A percentile compares a stretch with the other conserved stretches of the same genome.
phyloP scores from a whole-genome alignment of 2,888 invertebrate species.

The Horisme vitalbata region DNA sequence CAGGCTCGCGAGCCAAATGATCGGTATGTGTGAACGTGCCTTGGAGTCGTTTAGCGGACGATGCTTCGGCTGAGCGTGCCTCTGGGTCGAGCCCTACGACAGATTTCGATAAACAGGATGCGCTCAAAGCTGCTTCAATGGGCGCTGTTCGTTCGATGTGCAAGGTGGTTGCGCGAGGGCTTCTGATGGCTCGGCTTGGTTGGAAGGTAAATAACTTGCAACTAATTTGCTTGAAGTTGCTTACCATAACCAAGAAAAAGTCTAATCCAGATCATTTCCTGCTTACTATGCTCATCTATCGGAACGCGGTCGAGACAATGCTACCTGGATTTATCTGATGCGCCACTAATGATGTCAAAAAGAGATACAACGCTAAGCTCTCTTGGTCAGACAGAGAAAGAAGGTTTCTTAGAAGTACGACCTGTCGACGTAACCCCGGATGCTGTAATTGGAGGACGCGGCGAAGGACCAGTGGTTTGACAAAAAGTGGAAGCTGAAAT shows the following conservation, averaged over 20 bases:
- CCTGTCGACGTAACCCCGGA: slow-evolving; percentile 15
- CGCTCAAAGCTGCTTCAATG: too few relatives aligned
- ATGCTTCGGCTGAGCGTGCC: too few relatives aligned
- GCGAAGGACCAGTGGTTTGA: slow-evolving; percentile 6
- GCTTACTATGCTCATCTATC: slow-evolving; percentile 12
- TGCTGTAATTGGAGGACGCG: slow-evolving; percentile 19
- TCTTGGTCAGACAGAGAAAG: slow-evolving; percentile 3
- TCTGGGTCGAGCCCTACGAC: too few relatives aligned
- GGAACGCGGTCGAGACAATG: slow-evolving; percentile 17
- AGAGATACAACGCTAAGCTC: slow-evolving; percentile 8
- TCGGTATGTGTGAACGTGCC: too few relatives aligned
- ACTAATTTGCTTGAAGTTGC: background rate
- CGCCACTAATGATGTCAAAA: slow-evolving; percentile 16
- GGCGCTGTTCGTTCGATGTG: too few relatives aligned
- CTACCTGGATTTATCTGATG: slow-evolving; percentile 18
- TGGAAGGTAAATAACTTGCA: background rate
- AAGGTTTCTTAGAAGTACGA: slow-evolving; percentile 1
- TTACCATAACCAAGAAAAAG: background rate
- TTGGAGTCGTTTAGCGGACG: too few relatives aligned
- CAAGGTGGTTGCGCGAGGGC: too few relatives aligned
- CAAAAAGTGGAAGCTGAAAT: slow-evolving; percentile 21
- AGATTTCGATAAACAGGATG: too few relatives aligned
- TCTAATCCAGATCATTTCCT: slow-evolving; percentile 12
- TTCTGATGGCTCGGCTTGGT: too few relatives aligned
- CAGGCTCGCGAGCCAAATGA: too few relatives aligned